Percentiles rank a stretch among this genome's conserved stretches.
These are phyloP conservation scores for Terrapene triunguis DNA, from an alignment of 2,113 vertebrate genomes.

Conservation along the genomic window DNA sequence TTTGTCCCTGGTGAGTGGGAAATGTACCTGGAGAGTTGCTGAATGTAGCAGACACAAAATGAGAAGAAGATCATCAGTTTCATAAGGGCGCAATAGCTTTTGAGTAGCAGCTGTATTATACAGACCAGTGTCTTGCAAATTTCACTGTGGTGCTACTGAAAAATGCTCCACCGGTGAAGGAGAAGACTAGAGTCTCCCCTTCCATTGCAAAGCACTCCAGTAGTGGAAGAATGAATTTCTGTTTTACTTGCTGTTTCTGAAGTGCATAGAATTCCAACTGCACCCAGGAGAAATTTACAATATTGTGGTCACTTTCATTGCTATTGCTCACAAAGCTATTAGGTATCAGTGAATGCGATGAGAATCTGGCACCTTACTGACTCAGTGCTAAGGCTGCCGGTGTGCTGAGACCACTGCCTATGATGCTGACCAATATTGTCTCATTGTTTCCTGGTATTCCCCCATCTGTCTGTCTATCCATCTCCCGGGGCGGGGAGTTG, in stretches of 20 bases:
- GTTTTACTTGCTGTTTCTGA: background rate
- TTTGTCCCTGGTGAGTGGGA: accelerated
- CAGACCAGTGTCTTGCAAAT: background rate
- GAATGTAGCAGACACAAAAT: background rate
- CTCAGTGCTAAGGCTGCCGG: background rate
- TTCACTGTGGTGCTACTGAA: background rate
- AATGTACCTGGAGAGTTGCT: background rate
- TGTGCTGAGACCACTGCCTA: background rate
- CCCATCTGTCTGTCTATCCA: accelerated
- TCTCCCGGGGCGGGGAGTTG: no score
- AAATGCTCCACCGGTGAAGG: background rate
- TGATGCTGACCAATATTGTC: background rate
- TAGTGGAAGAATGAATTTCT: background rate
- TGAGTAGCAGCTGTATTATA: background rate
- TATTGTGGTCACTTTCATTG: background rate
- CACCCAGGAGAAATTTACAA: background rate
- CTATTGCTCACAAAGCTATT: accelerated
- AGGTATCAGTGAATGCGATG: background rate
- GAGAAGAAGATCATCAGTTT: background rate
- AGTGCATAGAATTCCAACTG: background rate
- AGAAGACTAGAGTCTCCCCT: background rate
- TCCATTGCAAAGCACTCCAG: background rate
- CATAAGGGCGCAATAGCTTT: background rate
- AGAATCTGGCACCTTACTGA: no score
- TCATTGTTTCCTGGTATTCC: accelerated